Evolutionary conservation across 2,113 vertebrate genomes (phyloP), one percentile per base, ranked within the genome.

Genomic region (Centropus bengalensis): DNA sequence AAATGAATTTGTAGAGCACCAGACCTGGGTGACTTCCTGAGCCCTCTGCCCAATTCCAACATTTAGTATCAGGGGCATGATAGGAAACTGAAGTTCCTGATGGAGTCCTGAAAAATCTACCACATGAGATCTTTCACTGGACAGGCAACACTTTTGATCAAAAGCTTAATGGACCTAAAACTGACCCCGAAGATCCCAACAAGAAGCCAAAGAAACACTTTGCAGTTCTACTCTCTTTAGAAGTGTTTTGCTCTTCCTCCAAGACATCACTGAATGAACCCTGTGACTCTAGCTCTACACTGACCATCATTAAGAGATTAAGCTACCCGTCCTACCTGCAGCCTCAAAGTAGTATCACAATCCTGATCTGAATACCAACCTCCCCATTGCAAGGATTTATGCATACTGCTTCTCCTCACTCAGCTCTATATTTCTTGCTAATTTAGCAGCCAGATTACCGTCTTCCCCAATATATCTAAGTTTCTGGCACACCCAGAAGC

Each of bases 1-100:
- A 12, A 7, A 12, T 23, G 51, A 64, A 5, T 6, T 4, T 0
- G 4, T 52, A 40, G 52, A 3, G 10, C 11, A 68, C 1, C 5
- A 0, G 47, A 32, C 33, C 12, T 44, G 10, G 18, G 28, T 44
- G 32, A 19, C 32, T 81, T 68, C 55, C 33, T 81, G 33, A 63
- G 4, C 8, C 22, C 2, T 1, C 12, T 76, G 22, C 42, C 63
- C 32, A 56, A 1, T 63, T 22, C 32, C 36, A 63, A 12, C 3
- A 51, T 54, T 26, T 30, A 54, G 33, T 16, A 8, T 62, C 42
- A 62, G 24, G 10, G 12, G 56, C 33, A 28, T 36, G 40, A 56
- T 4, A 4, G 10, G 10, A 82, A 70, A 52, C 8, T 26, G 36
- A 52, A 82, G 52, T 40, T 36, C 23, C 32, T 45, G 33, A 22